Base-by-base conservation (phyloP, 37 sponge, comb jelly and placozoan genomes). In the Eunapius fragilis region DNA sequence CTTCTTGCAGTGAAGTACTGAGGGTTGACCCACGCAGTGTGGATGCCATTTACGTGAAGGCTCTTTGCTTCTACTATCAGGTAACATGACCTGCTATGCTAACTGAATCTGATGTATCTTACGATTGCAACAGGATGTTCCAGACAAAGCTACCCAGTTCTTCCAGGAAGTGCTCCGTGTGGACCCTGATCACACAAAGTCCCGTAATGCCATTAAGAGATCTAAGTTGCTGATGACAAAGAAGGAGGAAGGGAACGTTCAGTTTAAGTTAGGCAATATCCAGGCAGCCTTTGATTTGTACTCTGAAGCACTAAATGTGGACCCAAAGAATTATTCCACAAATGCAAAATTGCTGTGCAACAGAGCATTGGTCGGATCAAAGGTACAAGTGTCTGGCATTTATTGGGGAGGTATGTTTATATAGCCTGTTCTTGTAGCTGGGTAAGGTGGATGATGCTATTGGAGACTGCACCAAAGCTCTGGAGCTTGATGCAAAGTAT, bases 341-440 rank as follows among this genome's bases (percentile, higher is more conserved):
- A 99, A 99, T 81, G 94, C 99, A 14, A 99, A 99, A 75, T 87
- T 99, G 22, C 86, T 91, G 80, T 97, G 94, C 72, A 99, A 99
- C 85, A 82, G 95, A 76, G 99, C 96, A 12, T 87, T 96, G 31
- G 93, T 81, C 9, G 87, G 70, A 33, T 92, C 94, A 80, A 95
- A 96, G 96, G 96, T 95, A 22, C 22, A n/a, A 75, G 25, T 36
- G 58, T 41, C 6, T 9, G 41, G 79, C 3, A 6, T 36, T 13
- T 37, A 10, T 23, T 31, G 37, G 80, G 24, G 71, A n/a, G 68
- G 0, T 17, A 47, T 81, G 37, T 69, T 72, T 35, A 4, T 70
- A 26, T 14, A 2, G 33, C 24, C 4, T 2, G 35, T 45, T 81
- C 72, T 32, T 33, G 31, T 77, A 93, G 93, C 25, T 91, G 50